Conservation (phyloP, 2,888 invertebrate species). For the Isotomurus palustris region DNA sequence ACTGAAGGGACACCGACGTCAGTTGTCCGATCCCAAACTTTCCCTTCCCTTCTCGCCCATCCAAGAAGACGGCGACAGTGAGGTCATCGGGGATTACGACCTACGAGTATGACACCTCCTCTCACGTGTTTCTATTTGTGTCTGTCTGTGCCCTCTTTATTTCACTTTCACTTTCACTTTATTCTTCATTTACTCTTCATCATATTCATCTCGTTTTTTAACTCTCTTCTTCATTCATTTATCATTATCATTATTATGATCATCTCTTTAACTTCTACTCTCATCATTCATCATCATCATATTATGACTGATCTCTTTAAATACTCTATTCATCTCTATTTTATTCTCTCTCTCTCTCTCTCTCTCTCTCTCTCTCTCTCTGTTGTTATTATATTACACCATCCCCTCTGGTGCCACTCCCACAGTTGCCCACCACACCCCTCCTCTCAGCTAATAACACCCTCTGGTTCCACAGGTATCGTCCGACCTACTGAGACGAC, state of each 20-base stretch:
- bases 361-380: no score
- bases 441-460: slow-evolving; percentile 11
- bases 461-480: slow-evolving; percentile 37
- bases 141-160: slow-evolving; percentile 47
- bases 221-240: slow-evolving; percentile 2
- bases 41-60: slow-evolving; percentile 55
- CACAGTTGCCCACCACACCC: slow-evolving; percentile 39
- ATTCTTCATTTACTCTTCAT: neutral
- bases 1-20: slow-evolving; percentile 53
- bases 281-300: no score
- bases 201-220: neutral
- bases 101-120: slow-evolving; percentile 47
- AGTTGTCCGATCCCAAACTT: slow-evolving; percentile 56
- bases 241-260: slow-evolving; percentile 4
- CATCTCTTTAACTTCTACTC: no score
- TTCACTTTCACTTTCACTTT: neutral
- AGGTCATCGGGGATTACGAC: slow-evolving; percentile 46
- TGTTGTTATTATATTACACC: slow-evolving; percentile 34
- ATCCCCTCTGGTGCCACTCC: slow-evolving; percentile 45
- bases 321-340: no score
- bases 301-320: no score
- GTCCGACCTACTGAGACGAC: slow-evolving; percentile 47
- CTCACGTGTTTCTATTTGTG: slow-evolving; percentile 47
- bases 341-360: no score
- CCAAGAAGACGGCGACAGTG: slow-evolving; percentile 52